Base-by-base conservation (phyloP, 2,888 invertebrate genomes). In the Eupelmus urozonus region DNA sequence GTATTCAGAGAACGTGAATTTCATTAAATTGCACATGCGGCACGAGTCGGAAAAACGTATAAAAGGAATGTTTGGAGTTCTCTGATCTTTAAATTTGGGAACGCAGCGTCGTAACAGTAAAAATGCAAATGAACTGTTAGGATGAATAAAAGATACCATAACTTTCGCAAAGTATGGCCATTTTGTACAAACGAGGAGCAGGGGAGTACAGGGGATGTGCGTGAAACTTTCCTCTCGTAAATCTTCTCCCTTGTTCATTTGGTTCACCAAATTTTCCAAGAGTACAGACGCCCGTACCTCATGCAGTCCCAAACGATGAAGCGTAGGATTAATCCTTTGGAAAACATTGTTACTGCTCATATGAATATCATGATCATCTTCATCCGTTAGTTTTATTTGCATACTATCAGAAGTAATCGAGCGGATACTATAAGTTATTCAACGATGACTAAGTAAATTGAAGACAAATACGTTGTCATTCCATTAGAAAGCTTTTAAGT, bases 151-250 rank as follows among this genome's bases (percentile, higher is more conserved):
- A 59, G 45, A 59, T 70, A 29, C 7, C 25, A 45, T 45, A 67
- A 67, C 55, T 67, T 67, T 67, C 20, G 55, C 55, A 40, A 67
- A 67, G 67, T 55, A 66, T 34, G 34, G 66, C 53, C 20, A 16
- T 53, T 53, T 34, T 53, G 53, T 20, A 65, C 51, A 53, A 29
- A 66, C n/a, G 29, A 51, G 65, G 57, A 55, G 51, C 25, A 62
- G 66, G 71, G 67, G 69, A 71, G 80, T 71, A 75, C 72, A 69
- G 70, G 79, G 63, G 53, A 63, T 71, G 70, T 55, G 49, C 59
- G 66, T 62, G 60, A 45, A 55, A 65, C 67, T 55, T 67, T 67
- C 40, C 53, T 25, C 51, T 51, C 51, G 27, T 51, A 66, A 51
- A 51, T 51, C 25, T 63, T 49, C 7, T 5, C n/a, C n/a, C n/a